Percentiles rank a stretch among this genome's conserved stretches.
phyloP scores from a whole-genome alignment of 1,140 invertebrate genomes.

The Nephila pilipes region DNA sequence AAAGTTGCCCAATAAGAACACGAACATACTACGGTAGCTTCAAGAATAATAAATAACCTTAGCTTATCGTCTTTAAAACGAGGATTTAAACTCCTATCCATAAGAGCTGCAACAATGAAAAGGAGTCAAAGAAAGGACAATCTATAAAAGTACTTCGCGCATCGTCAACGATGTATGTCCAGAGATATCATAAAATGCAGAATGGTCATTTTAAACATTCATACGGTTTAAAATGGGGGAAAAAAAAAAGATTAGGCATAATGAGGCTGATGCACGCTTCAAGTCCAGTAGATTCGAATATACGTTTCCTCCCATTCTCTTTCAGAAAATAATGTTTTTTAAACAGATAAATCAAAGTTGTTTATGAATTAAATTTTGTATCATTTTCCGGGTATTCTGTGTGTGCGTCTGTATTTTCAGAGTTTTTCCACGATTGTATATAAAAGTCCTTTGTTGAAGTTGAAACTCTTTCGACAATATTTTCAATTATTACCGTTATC shows the following conservation, averaged over 20 bases:
- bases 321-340: no score
- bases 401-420: no score
- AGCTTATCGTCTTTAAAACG: slow-evolving; percentile 35
- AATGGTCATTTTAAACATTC: slow-evolving; percentile 45
- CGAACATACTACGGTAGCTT: not conserved
- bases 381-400: no score
- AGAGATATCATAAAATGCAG: not conserved
- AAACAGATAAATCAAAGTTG: no score
- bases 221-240: not conserved
- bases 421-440: no score
- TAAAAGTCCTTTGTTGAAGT: no score
- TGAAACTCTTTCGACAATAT: no score
- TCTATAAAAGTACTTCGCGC: slow-evolving; percentile 44
- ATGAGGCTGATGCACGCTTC: not conserved
- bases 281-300: not conserved
- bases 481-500: no score
- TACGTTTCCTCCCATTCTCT: no score
- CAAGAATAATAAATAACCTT: slow-evolving; percentile 39
- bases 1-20: slow-evolving; percentile 44
- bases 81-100: slow-evolving; percentile 11
- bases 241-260: not conserved
- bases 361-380: no score
- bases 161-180: slow-evolving; percentile 53
- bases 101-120: not conserved
- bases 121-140: slow-evolving; percentile 38